A percentile compares a stretch with the other conserved stretches of the same genome.
These are phyloP conservation scores for Syngnathoides biaculeatus DNA, from an alignment of 2,113 vertebrate genomes.

Conservation along the genomic window DNA sequence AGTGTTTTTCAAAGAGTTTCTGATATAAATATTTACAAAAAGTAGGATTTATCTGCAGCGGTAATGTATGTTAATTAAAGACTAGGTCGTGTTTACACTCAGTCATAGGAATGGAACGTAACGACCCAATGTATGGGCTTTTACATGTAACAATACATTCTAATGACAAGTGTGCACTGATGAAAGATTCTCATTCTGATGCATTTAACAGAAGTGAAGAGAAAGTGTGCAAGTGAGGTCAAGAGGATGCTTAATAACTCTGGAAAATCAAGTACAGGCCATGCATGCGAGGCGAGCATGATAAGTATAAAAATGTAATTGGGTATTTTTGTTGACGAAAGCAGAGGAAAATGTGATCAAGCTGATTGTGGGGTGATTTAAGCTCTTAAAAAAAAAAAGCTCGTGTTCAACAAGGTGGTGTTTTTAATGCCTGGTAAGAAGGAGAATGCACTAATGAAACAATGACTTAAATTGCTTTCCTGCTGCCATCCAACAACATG, in stretches of 20 bases:
- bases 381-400: conserved; percentile 16
- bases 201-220: conserved; percentile 11
- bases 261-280: conserved; percentile 18
- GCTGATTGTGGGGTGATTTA: conserved; percentile 37
- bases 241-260: conserved; percentile 19
- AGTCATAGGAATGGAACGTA: neutral
- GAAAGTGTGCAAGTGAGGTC: conserved; percentile 17
- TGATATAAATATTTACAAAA: too few relatives aligned
- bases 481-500: conserved; percentile 43
- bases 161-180: neutral
- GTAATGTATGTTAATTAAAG: too few relatives aligned
- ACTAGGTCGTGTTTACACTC: too few relatives aligned
- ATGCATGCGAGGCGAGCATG: conserved; percentile 13
- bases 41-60: too few relatives aligned
- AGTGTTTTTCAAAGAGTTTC: too few relatives aligned
- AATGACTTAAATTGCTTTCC: conserved; percentile 57
- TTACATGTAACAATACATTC: neutral
- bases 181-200: neutral
- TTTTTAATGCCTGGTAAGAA: conserved; percentile 38
- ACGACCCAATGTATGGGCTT: neutral
- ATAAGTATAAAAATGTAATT: conserved; percentile 28
- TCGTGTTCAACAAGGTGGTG: conserved; percentile 14
- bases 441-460: conserved; percentile 46
- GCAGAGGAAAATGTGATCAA: conserved; percentile 41
- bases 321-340: conserved; percentile 30